Evolutionary conservation across 2,888 invertebrate genomes (phyloP).

Genomic region (Microctonus brassicae): DNA sequence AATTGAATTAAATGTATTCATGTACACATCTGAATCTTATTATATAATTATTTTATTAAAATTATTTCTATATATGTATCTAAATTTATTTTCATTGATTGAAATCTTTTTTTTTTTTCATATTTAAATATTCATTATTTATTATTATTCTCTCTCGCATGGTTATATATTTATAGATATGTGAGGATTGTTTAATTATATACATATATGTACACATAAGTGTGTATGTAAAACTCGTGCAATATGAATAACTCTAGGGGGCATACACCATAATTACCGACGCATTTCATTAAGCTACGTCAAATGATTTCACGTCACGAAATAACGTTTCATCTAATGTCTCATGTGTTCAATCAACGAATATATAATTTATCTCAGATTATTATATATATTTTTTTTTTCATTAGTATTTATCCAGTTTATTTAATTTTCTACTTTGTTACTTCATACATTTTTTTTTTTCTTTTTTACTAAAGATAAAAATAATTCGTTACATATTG

Average conservation of each 20-base stretch:
- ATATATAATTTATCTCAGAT: background rate
- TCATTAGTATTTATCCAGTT: background rate
- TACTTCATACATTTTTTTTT: background rate
- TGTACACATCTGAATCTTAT: no score
- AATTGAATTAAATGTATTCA: no score
- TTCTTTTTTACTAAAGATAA: background rate
- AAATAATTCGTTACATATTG: background rate
- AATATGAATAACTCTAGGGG: conserved; percentile 15
- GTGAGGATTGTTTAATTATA: background rate
- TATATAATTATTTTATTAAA: no score
- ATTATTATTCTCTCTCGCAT: no score
- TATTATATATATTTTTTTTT: background rate
- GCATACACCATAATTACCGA: conserved; percentile 51
- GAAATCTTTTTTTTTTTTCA: no score
- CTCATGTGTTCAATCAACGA: background rate
- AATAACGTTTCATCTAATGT: conserved; percentile 36
- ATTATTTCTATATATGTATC: no score
- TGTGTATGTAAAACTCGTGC: conserved; percentile 16
- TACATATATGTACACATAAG: no score
- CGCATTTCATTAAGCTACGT: conserved; percentile 60
- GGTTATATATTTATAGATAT: background rate
- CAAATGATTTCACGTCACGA: conserved; percentile 62
- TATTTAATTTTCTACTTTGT: background rate
- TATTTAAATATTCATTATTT: no score
- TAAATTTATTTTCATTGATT: no score